phyloP scores from a whole-genome alignment of 2,797 vertebrate genomes.

The Hydrocynus forskahlii region DNA sequence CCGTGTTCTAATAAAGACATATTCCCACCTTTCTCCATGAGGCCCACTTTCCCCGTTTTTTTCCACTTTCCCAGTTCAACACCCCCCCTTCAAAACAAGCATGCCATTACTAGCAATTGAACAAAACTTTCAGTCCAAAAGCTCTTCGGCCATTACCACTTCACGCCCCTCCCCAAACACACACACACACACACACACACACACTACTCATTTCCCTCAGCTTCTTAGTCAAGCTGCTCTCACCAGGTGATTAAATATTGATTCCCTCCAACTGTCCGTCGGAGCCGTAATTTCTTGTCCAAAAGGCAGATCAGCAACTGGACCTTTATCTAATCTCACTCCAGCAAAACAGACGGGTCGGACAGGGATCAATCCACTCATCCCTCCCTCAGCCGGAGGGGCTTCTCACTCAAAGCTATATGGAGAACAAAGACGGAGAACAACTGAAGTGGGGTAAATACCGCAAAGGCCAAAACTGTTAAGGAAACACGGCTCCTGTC shows the following conservation, averaged over 20 bases:
- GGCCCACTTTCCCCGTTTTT: too few species aligned
- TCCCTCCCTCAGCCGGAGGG: neutral
- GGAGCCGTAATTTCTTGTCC: conserved; percentile 37
- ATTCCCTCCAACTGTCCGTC: conserved; percentile 43
- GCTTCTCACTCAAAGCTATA: neutral
- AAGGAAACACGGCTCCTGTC: neutral
- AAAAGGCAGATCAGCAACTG: conserved; percentile 29
- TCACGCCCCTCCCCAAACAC: too few species aligned
- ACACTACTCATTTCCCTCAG: conserved; percentile 29
- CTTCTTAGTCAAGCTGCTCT: conserved; percentile 24
- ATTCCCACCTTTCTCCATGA: too few species aligned
- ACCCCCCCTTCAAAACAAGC: too few species aligned
- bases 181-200: too few species aligned
- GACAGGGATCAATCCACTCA: conserved; percentile 40
- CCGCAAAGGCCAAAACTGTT: neutral
- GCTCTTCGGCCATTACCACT: too few species aligned
- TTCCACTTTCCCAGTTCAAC: too few species aligned
- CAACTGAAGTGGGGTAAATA: neutral
- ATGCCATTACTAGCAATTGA: too few species aligned
- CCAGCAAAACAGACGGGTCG: conserved; percentile 21
- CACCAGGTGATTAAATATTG: conserved; percentile 59
- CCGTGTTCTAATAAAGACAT: too few species aligned
- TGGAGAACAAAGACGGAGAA: neutral
- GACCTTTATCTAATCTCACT: conserved; percentile 42
- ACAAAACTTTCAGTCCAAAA: too few species aligned